Conservation (phyloP, 2,113 vertebrate genomes). For the Zosterops pallidus region DNA sequence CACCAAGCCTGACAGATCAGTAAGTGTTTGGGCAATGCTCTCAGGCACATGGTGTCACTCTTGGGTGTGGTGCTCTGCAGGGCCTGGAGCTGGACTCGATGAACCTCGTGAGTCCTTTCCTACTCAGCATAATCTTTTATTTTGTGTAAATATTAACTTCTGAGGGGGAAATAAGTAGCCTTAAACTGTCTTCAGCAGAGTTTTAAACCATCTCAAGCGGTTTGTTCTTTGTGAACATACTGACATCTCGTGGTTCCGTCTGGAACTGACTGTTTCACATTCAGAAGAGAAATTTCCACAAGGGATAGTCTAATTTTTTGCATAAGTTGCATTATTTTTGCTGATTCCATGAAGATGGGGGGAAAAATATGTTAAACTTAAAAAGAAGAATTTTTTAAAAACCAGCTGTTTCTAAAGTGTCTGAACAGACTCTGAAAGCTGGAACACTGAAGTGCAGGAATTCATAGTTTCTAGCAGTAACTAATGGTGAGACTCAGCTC, state of each 20-base stretch:
- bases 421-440: not conserved
- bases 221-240: constrained; percentile 38
- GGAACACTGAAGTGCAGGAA: not conserved
- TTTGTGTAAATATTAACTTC: not conserved
- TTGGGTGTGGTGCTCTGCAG: not conserved
- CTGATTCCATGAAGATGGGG: not conserved
- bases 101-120: not conserved
- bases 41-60: too few relatives aligned
- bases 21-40: not conserved
- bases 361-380: accelerated
- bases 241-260: constrained; percentile 69
- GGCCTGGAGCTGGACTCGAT: not conserved
- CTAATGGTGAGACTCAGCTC: not conserved
- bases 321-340: not conserved
- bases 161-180: not conserved
- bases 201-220: not conserved
- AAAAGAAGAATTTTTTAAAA: not conserved
- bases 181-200: not conserved
- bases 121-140: not conserved
- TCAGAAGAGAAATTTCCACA: not conserved
- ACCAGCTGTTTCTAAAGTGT: not conserved
- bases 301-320: not conserved
- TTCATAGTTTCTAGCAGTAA: not conserved
- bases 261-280: not conserved
- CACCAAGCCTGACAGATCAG: not conserved